A percentile compares a stretch with the other conserved stretches of the same genome.
phyloP scores from a whole-genome alignment of 2,888 invertebrate species.

The Nomada hirtipes region DNA sequence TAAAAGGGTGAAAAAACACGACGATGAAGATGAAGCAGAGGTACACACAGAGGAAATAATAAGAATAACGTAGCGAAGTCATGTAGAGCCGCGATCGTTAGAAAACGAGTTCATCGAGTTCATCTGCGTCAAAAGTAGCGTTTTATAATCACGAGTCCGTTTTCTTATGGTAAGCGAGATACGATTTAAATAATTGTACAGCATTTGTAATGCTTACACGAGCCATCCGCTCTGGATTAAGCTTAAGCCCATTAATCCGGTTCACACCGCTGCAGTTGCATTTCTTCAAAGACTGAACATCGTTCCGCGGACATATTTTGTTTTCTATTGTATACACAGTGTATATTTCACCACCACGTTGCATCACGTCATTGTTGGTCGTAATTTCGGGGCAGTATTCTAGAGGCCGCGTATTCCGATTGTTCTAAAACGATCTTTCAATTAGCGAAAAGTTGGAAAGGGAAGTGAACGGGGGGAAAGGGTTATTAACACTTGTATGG shows the following conservation, averaged over 20 bases:
- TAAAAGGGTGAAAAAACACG: background rate
- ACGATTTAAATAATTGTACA: constrained; percentile 53
- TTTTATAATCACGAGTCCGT: constrained; percentile 65
- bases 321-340: constrained; percentile 2
- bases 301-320: constrained; percentile 46
- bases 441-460: background rate
- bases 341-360: constrained; percentile 27
- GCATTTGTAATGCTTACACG: constrained; percentile 59
- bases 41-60: constrained; percentile 10
- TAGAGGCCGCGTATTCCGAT: constrained; percentile 4
- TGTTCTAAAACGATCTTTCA: background rate
- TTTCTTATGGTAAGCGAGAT: constrained; percentile 57
- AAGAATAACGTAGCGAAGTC: constrained; percentile 34
- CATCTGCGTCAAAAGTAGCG: constrained; percentile 62
- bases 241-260: constrained; percentile 54
- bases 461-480: too few species aligned
- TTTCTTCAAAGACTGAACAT: constrained; percentile 60
- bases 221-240: constrained; percentile 65
- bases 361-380: constrained; percentile 24
- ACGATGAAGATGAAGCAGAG: background rate
- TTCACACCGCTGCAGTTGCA: constrained; percentile 48
- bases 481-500: too few species aligned
- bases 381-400: constrained; percentile 22
- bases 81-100: constrained; percentile 50
- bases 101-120: constrained; percentile 52